Percentiles rank a stretch among this genome's conserved stretches.
phyloP scores from a whole-genome alignment of 2,113 vertebrate species.

The Stegostoma tigrinum region DNA sequence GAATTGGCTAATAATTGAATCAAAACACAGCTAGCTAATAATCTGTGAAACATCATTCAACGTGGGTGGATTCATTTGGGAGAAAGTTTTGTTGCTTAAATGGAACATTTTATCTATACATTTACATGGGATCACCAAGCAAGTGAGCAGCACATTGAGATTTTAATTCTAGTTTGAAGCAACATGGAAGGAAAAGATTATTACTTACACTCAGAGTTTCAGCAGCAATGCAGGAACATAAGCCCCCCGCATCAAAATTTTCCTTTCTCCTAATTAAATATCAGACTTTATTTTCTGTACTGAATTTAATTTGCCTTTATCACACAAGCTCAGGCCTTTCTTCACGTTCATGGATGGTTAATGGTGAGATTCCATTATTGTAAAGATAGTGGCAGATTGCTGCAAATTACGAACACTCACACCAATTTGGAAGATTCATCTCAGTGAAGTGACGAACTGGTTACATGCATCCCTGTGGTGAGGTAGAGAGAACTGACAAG shows the following conservation, averaged over 20 bases:
- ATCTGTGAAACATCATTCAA: neutral
- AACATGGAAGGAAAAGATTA: neutral
- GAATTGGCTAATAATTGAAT: conserved; percentile 16
- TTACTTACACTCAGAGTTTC: neutral
- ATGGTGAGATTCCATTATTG: too few species aligned
- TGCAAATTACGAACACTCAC: neutral
- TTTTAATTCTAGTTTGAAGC: neutral
- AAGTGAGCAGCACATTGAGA: neutral
- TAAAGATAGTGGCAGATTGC: too few species aligned
- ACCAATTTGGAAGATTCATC: neutral
- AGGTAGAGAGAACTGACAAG: neutral
- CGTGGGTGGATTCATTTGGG: neutral
- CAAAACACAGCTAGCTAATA: neutral
- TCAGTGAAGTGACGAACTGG: neutral
- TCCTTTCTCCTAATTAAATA: too few species aligned
- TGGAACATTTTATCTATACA: neutral
- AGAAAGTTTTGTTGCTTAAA: neutral
- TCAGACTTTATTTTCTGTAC: too few species aligned
- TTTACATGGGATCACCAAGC: neutral
- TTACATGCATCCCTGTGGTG: neutral
- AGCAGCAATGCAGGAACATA: too few species aligned
- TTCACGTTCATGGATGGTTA: too few species aligned
- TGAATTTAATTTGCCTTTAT: too few species aligned
- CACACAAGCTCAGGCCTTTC: too few species aligned
- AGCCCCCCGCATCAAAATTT: too few species aligned